phyloP scores from a whole-genome alignment of 2,888 invertebrate genomes.

The Ditylenchus weischeri region DNA sequence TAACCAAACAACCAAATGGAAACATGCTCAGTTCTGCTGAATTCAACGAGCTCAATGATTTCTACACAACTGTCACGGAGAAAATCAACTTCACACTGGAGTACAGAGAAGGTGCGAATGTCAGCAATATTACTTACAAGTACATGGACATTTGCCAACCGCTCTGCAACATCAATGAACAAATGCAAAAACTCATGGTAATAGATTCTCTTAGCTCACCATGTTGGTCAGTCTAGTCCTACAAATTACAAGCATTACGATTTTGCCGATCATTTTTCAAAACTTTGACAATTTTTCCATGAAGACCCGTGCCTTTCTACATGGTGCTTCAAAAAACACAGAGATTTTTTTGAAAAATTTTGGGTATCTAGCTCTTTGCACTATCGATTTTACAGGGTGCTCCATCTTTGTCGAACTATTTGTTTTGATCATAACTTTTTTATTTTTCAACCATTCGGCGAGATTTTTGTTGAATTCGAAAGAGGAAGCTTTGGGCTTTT shows the following conservation, averaged over 20 bases:
- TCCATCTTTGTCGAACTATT: too few relatives aligned
- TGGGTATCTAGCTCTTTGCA: too few relatives aligned
- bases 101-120: neutral
- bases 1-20: constrained; percentile 18
- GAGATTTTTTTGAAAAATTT: too few relatives aligned
- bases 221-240: neutral
- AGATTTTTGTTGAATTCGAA: too few relatives aligned
- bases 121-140: constrained; percentile 4
- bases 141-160: constrained; percentile 32
- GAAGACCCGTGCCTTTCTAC: too few relatives aligned
- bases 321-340: too few relatives aligned
- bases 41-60: constrained; percentile 28
- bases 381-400: too few relatives aligned
- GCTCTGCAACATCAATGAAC: constrained; percentile 38
- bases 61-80: constrained; percentile 25
- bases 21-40: constrained; percentile 30
- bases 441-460: too few relatives aligned
- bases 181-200: constrained; percentile 33
- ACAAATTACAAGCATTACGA: too few relatives aligned
- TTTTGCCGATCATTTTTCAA: too few relatives aligned
- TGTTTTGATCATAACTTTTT: too few relatives aligned
- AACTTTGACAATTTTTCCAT: neutral
- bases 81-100: constrained; percentile 20
- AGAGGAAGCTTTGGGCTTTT: too few relatives aligned
- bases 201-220: neutral